Percentiles rank a stretch among this genome's conserved stretches.
phyloP scores from a whole-genome alignment of 2,113 vertebrate genomes.

The Equus quagga region DNA sequence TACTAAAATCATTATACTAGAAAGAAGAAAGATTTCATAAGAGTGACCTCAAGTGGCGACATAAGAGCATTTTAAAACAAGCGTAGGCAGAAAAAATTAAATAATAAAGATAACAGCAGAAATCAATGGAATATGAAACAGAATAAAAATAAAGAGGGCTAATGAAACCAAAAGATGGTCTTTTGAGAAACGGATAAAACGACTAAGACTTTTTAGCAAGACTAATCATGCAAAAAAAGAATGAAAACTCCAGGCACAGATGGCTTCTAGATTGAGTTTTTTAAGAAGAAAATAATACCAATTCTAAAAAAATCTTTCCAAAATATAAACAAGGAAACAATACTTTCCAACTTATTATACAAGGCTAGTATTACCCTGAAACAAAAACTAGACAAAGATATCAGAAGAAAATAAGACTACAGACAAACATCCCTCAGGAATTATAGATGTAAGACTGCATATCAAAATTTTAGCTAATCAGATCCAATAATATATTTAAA shows the following conservation, averaged over 20 bases:
- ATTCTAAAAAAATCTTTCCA: no score
- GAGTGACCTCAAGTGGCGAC: not conserved
- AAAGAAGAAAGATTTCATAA: not conserved
- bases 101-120: not conserved
- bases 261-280: not conserved
- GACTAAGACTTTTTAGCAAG: not conserved
- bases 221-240: not conserved
- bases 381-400: no score
- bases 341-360: no score
- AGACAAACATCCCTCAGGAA: no score
- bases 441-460: no score
- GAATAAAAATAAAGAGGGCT: not conserved
- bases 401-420: no score
- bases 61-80: not conserved
- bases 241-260: not conserved
- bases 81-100: not conserved
- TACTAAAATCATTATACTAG: not conserved
- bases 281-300: not conserved
- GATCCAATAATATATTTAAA: no score
- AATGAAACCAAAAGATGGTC: not conserved
- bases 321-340: no score
- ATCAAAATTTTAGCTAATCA: no score
- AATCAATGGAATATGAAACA: no score
- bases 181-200: not conserved
- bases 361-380: no score